These are phyloP conservation scores for Macrotus californicus DNA, from an alignment of 2,113 vertebrate species.

Conservation along the genomic window DNA sequence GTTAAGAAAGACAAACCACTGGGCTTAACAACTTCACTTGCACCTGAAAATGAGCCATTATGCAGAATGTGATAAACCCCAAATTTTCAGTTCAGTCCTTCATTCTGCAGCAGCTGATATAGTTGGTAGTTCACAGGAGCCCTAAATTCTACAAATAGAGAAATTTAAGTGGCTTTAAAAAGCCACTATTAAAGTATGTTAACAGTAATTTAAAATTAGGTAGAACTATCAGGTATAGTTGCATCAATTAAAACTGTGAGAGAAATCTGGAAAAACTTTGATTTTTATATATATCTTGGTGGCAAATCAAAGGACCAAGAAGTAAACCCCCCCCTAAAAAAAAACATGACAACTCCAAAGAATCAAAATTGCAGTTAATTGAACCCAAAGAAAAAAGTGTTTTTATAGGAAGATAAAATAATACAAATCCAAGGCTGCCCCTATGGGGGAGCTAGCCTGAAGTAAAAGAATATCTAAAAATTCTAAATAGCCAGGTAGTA, in stretches of 20 bases:
- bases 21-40: background rate
- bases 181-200: background rate
- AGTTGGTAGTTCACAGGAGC: background rate
- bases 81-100: background rate
- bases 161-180: background rate
- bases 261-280: background rate
- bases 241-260: background rate
- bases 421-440: background rate
- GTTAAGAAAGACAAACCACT: background rate
- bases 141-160: background rate
- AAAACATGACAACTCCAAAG: background rate
- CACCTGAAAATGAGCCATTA: background rate
- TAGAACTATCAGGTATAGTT: background rate
- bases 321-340: background rate
- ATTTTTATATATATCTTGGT: background rate
- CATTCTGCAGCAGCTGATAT: background rate
- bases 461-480: background rate
- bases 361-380: background rate
- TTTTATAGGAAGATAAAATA: background rate
- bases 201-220: background rate
- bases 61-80: background rate
- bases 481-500: background rate
- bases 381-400: background rate
- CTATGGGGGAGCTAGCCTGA: background rate
- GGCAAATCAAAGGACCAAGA: slow-evolving; percentile 36